Evolutionary conservation across 2,888 invertebrate species (phyloP).

Genomic region (Eristalis tenax): DNA sequence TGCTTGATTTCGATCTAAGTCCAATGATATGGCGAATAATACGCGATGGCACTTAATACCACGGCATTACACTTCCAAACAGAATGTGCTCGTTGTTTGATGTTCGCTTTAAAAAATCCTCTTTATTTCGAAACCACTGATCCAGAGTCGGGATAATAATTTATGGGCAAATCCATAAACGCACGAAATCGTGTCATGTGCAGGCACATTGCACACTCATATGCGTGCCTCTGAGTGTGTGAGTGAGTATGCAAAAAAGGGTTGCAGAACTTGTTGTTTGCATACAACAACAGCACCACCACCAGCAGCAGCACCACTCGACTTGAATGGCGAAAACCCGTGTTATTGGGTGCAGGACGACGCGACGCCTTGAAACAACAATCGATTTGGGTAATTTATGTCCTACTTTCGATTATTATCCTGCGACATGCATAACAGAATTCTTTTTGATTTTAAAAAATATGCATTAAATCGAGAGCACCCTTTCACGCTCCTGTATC

Average conservation of each 20-base stretch:
- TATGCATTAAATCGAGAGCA: conserved; percentile 71
- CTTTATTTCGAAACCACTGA: conserved; percentile 34
- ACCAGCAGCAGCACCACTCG: conserved; percentile 45
- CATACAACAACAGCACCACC: conserved; percentile 17
- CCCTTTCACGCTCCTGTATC: conserved; percentile 56
- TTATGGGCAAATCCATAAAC: conserved; percentile 66
- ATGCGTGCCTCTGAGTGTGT: not conserved
- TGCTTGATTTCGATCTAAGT: conserved; percentile 47
- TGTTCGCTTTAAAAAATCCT: conserved; percentile 17
- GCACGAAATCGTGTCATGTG: conserved; percentile 57
- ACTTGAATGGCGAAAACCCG: conserved; percentile 55
- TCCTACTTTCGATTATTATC: conserved; percentile 71
- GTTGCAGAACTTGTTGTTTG: conserved; percentile 62
- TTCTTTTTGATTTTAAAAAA: conserved; percentile 56
- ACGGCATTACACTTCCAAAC: conserved; percentile 45
- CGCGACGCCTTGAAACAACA: conserved; percentile 70
- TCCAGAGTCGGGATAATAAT: conserved; percentile 65
- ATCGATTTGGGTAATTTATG: conserved; percentile 71
- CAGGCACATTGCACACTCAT: not conserved
- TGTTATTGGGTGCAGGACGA: conserved; percentile 66
- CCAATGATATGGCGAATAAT: conserved; percentile 41
- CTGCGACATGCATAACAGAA: conserved; percentile 64
- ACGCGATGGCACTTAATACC: conserved; percentile 42
- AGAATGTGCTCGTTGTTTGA: conserved; percentile 25
- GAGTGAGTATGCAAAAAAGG: conserved; percentile 25